Percentiles rank a stretch among this genome's conserved stretches.
Conservation (phyloP, 2,797 vertebrate genomes). For the Odontamblyopus rebecca region DNA sequence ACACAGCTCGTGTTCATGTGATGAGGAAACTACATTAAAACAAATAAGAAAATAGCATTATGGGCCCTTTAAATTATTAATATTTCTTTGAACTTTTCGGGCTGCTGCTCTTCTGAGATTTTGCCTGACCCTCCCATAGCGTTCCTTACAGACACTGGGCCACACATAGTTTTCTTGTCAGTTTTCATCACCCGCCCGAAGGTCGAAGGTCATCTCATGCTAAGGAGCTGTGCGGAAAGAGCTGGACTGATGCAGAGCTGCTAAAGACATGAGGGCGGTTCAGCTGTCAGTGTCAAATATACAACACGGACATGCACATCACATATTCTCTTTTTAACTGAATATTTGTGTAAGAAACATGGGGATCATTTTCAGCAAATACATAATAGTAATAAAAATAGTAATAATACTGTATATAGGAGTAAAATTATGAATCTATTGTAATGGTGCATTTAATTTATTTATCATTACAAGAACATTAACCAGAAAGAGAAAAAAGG, state of each 20-base stretch:
- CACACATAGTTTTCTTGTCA: conserved; percentile 7
- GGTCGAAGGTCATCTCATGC: conserved; percentile 28
- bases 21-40: too few relatives aligned
- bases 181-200: conserved; percentile 21
- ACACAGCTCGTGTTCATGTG: too few relatives aligned
- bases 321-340: background rate
- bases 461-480: too few relatives aligned
- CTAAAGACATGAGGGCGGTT: conserved; percentile 20
- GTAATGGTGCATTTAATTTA: too few relatives aligned
- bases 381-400: too few relatives aligned
- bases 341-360: background rate
- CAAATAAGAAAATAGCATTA: too few relatives aligned
- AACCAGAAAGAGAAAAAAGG: too few relatives aligned
- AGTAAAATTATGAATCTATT: too few relatives aligned
- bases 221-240: conserved; percentile 27
- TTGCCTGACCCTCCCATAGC: background rate
- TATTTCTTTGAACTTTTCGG: background rate
- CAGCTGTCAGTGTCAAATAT: background rate
- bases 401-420: too few relatives aligned
- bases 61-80: too few relatives aligned
- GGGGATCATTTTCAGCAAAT: too few relatives aligned
- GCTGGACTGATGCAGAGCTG: conserved; percentile 18
- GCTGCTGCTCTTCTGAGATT: too few relatives aligned
- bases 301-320: background rate
- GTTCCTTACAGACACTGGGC: background rate